Base-by-base conservation (phyloP, 1,140 invertebrate species). In the Sarcophaga bullata region DNA sequence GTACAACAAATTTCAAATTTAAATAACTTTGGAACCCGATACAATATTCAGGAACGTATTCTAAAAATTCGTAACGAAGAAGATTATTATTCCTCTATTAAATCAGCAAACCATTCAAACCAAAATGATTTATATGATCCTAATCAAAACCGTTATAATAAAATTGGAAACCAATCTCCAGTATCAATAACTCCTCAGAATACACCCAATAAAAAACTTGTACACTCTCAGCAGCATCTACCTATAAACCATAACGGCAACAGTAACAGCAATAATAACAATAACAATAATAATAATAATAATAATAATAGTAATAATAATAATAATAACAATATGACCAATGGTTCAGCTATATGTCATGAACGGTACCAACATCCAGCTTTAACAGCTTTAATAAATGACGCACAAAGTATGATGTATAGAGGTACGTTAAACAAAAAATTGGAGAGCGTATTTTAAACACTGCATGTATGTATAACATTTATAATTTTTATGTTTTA, bases 301-400 rank as follows among this genome's bases (percentile, higher is more conserved):
- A 15, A 6, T 58, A 58, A 58, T n/a, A 82, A 86, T 8, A 85
- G 75, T 82, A 87, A 88, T 75, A 85, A 83, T 11, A 88, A 86
- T 73, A 84, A 85, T 13, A 84, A 84, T 73, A 84, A 84, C 58
- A 84, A 84, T 84, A 73, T 84, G 10, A 83, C 81, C 47, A 89
- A 87, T 80, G 87, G 86, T 5, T 89, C 88, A 15, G 86, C 86
- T 80, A 88, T 90, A 52, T 87, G 88, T 73, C 86, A 87, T 11
- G 89, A 90, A 78, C 84, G 89, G 1, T 90, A 90, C 83, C 89
- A 90, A 58, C 89, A 90, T 83, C 89, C 89, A 8, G 89, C 88
- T 1, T 82, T 90, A 83, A 86, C 87, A n/a, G 88, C 89, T 81
- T 88, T 90, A 54, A 90, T 90, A 48, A 89, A 89, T 50, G 88